Percentiles rank a stretch among this genome's conserved stretches.
Conservation (phyloP, 2,888 invertebrate genomes). For the Cosmia pyralina region DNA sequence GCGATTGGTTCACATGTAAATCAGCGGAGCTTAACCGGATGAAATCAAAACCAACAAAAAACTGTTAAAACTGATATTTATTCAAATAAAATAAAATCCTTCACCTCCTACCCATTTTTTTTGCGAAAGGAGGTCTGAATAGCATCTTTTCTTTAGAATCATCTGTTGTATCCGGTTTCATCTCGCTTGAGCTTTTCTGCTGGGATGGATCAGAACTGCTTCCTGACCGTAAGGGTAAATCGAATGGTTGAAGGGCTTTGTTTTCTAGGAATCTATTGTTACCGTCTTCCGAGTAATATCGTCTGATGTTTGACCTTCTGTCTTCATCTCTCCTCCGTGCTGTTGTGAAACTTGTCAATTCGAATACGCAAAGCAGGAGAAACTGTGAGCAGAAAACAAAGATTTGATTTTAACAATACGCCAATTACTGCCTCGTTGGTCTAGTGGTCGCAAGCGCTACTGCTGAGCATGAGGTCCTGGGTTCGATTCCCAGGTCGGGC, state of each 20-base stretch:
- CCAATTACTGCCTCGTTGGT: no score
- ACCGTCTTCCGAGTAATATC: not conserved
- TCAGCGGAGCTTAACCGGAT: no score
- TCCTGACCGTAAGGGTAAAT: not conserved
- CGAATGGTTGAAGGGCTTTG: not conserved
- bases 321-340: conserved; percentile 3
- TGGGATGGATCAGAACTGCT: not conserved
- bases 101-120: not conserved
- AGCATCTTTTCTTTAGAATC: conserved; percentile 10
- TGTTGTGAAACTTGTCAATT: not conserved
- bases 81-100: not conserved
- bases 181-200: not conserved
- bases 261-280: not conserved
- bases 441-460: no score
- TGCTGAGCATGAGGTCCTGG: no score
- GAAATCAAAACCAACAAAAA: not conserved
- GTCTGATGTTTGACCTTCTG: not conserved
- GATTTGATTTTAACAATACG: not conserved
- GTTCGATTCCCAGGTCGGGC: no score
- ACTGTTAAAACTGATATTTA: not conserved
- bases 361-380: conserved; percentile 23
- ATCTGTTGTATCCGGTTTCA: not conserved
- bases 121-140: not conserved
- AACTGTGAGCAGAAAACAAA: conserved; percentile 22
- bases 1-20: no score